These are phyloP conservation scores for Acanthiza pusilla DNA, from an alignment of 2,797 vertebrate species.

Conservation along the genomic window DNA sequence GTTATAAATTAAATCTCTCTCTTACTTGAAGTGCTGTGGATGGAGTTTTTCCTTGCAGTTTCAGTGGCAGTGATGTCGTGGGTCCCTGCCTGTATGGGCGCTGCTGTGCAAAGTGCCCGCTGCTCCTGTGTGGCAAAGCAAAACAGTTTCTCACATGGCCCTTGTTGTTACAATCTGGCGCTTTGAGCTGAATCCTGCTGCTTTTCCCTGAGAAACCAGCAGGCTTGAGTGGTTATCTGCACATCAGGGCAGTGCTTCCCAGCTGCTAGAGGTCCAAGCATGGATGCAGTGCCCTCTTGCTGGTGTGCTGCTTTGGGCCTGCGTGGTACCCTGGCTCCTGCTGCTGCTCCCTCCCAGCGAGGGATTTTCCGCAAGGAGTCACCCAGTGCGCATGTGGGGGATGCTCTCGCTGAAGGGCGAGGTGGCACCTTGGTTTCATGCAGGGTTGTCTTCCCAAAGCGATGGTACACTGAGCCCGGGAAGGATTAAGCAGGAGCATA, in stretches of 20 bases:
- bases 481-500: not conserved
- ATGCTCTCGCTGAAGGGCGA: not conserved
- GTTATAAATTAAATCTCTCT: not conserved
- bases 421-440: not conserved
- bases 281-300: not conserved
- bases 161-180: not conserved
- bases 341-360: fast-evolving
- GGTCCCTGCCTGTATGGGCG: not conserved
- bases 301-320: not conserved
- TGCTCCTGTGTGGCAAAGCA: not conserved
- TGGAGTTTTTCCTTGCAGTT: not conserved
- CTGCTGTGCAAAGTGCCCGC: not conserved
- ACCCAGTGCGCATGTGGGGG: fast-evolving
- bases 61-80: fast-evolving
- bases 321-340: not conserved
- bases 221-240: not conserved
- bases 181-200: not conserved
- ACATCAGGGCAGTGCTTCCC: not conserved
- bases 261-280: not conserved
- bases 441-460: not conserved
- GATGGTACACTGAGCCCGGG: fast-evolving
- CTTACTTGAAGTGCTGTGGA: not conserved
- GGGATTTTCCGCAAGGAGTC: not conserved
- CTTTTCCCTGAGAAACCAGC: not conserved
- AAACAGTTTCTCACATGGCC: not conserved